A percentile compares a stretch with the other conserved stretches of the same genome.
These are phyloP conservation scores for Sylvia borin DNA, from an alignment of 2,797 vertebrate genomes.

Conservation along the genomic window DNA sequence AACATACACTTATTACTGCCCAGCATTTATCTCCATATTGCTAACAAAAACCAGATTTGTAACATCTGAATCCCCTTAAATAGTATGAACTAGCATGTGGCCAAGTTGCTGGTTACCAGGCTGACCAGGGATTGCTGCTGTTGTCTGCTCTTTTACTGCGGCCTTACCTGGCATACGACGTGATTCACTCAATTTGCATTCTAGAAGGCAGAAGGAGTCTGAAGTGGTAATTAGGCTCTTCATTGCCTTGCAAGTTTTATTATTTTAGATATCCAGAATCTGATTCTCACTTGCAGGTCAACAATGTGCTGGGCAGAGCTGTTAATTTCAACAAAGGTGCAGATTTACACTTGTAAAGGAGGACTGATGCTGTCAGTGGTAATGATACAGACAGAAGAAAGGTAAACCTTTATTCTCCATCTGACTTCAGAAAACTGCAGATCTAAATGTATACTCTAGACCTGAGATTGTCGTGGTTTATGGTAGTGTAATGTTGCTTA, in stretches of 20 bases:
- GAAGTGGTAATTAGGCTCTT: constrained; percentile 39
- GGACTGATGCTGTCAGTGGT: background rate
- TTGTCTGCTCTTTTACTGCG: background rate
- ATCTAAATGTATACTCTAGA: background rate
- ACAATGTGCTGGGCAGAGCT: background rate
- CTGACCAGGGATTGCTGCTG: background rate
- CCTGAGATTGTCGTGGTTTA: background rate
- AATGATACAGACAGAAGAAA: background rate
- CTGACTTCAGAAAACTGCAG: background rate
- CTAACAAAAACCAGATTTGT: background rate
- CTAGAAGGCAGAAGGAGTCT: constrained; percentile 5
- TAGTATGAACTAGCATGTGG: background rate
- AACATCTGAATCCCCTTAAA: constrained; percentile 16
- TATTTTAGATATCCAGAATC: background rate
- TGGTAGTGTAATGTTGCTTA: background rate
- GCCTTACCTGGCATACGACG: background rate
- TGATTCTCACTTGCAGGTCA: background rate
- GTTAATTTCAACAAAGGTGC: background rate
- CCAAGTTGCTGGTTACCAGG: background rate
- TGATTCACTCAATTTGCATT: background rate
- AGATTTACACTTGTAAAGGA: constrained; percentile 38
- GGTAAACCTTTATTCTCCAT: background rate
- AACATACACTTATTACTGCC: background rate
- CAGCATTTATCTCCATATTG: background rate
- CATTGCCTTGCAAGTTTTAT: constrained; percentile 18